Evolutionary conservation across 2,797 vertebrate species (phyloP), one percentile per base, ranked within the genome.

Genomic region (Clarias laeviceps): DNA sequence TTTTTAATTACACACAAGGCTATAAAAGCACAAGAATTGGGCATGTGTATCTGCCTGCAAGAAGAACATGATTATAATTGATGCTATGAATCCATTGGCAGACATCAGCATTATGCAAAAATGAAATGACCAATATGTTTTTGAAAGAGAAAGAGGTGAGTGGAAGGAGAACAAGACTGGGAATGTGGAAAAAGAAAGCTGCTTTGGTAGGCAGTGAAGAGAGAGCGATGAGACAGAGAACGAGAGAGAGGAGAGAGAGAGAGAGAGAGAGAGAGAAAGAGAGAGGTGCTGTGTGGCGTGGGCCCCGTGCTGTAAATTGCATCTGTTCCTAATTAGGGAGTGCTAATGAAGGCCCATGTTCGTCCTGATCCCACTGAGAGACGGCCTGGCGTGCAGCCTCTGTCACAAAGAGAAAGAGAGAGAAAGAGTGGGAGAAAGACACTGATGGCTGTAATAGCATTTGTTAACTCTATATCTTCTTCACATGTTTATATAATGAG

Each of bases 291-390:
- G 88, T 88, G 82, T 88, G 86, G 34, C 85, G 83, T 82, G 88
- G 87, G 86, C 84, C 84, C 88, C 87, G 89, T 86, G 78, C 68
- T 90, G 87, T 88, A 94, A 93, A 94, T 93, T 94, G 94, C 94
- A 95, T 95, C 94, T 95, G 95, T 95, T 95, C 94, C 93, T 95
- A 95, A 96, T 95, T 95, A 96, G 92, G 92, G 93, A 93, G 94
- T 94, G 94, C 94, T 96, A 95, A 96, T 96, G 95, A 95, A 96
- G 92, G 92, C 92, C 93, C 92, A 92, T 94, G 92, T 92, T 94
- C 93, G 92, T 88, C 87, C 88, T 72, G 87, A 86, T 88, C 89
- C 89, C 88, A 89, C 79, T 80, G 92, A 90, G 91, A 91, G 92
- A 92, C 92, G 90, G 90, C 88, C 86, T 82, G 78, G 88, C 90